Evolutionary conservation across 2,797 vertebrate genomes (phyloP).

Genomic region (Spheniscus humboldti): DNA sequence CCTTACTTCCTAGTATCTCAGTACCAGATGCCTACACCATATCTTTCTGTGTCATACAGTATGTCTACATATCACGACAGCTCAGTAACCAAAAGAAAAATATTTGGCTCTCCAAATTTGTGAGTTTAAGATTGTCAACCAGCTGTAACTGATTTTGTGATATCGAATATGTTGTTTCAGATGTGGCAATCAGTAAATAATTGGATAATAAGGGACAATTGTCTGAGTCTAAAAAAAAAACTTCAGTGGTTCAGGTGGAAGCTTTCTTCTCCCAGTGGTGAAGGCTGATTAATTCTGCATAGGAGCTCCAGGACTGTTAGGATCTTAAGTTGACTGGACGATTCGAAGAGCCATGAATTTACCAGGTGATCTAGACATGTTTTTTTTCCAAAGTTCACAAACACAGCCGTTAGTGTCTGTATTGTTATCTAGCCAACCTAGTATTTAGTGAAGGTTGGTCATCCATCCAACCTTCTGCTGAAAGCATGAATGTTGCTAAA

Average conservation of each 20-base stretch:
- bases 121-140: background rate
- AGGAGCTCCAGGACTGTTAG: background rate
- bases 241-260: background rate
- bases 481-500: background rate
- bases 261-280: background rate
- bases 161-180: background rate
- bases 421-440: background rate
- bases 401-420: background rate
- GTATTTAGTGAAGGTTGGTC: background rate
- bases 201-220: background rate
- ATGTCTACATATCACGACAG: background rate
- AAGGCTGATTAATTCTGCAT: background rate
- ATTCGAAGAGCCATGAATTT: background rate
- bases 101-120: background rate
- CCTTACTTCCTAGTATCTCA: background rate
- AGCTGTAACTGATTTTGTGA: background rate
- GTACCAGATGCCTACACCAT: background rate
- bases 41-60: background rate
- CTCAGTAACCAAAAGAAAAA: background rate
- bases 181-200: background rate
- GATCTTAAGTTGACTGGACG: background rate
- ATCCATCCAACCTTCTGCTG: background rate
- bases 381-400: background rate
- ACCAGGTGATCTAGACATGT: background rate
- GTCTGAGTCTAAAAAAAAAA: background rate